Evolutionary conservation across 2,797 vertebrate genomes (phyloP), one percentile per base, ranked within the genome.

Genomic region (Sebastes matsubarae): DNA sequence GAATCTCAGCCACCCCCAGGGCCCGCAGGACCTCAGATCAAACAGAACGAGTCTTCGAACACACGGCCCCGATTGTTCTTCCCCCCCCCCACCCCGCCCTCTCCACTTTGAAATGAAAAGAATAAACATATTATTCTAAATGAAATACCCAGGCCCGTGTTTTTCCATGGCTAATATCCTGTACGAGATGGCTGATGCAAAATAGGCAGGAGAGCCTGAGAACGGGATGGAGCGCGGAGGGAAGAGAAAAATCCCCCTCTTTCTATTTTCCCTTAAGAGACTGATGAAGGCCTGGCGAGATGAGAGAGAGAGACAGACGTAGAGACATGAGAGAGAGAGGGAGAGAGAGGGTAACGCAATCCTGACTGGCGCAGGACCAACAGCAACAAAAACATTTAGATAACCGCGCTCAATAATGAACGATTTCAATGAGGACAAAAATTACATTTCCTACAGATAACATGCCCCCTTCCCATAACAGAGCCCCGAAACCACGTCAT

Each of bases 381-480:
- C 84, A 93, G 93, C 95, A 96, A 96, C 95, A 96, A 95, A 96
- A 95, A 96, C 95, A 96, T 96, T 96, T 95, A 96, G 96, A 96
- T 95, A 96, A 95, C 94, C 91, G 91, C 70, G 93, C 94, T 95
- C 94, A 96, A 96, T 96, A 96, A 96, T 95, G 93, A 95, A 95
- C 89, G 92, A 96, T 96, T 96, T 96, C 95, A 96, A 95, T 95
- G 94, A 96, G 95, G 93, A 96, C 96, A 96, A 94, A 96, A 96
- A 96, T 96, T 94, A 96, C 95, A 96, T 96, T 96, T 96, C 96
- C 95, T 96, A 93, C 94, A 92, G 94, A 95, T 96, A 96, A 96
- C 95, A 96, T 94, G 94, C 88, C 93, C 92, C 92, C 93, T 96
- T 95, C 92, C 95, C 94, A 95, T 95, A 96, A 95, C 95, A 95